These are phyloP conservation scores for Melinaea marsaeus DNA, from an alignment of 2,888 invertebrate genomes.

Conservation along the genomic window DNA sequence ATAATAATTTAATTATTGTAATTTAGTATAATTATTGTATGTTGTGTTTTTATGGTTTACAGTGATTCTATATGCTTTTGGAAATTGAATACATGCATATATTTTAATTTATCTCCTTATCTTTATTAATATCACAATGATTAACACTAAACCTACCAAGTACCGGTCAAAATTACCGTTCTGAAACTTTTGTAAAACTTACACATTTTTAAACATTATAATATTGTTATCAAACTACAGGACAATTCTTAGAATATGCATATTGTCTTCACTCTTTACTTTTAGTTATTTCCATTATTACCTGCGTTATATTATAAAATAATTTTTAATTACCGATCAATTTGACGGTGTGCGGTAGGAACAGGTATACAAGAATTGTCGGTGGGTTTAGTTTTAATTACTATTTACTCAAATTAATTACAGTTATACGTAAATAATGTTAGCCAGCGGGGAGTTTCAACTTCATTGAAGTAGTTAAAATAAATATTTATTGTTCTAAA, in stretches of 20 bases:
- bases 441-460: not conserved
- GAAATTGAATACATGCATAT: conserved; percentile 59
- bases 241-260: too few species aligned
- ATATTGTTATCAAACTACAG: too few species aligned
- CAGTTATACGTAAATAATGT: not conserved
- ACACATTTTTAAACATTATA: too few species aligned
- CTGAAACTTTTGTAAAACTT: too few species aligned
- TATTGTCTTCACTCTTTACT: too few species aligned
- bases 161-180: too few species aligned
- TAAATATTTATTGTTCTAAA: not conserved
- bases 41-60: conserved; percentile 68
- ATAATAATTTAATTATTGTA: conserved; percentile 32
- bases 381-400: not conserved
- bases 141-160: not conserved
- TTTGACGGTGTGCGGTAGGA: too few species aligned
- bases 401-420: not conserved
- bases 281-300: too few species aligned
- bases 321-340: too few species aligned
- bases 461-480: not conserved
- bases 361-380: not conserved
- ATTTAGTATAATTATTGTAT: conserved; percentile 44
- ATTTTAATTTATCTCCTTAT: conserved; percentile 42
- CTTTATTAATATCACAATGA: conserved; percentile 37
- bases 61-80: conserved; percentile 67
- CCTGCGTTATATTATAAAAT: too few species aligned